Percentiles rank a stretch among this genome's conserved stretches.
These are phyloP conservation scores for Grammomys surdaster DNA, from an alignment of 2,113 vertebrate species.

Conservation along the genomic window DNA sequence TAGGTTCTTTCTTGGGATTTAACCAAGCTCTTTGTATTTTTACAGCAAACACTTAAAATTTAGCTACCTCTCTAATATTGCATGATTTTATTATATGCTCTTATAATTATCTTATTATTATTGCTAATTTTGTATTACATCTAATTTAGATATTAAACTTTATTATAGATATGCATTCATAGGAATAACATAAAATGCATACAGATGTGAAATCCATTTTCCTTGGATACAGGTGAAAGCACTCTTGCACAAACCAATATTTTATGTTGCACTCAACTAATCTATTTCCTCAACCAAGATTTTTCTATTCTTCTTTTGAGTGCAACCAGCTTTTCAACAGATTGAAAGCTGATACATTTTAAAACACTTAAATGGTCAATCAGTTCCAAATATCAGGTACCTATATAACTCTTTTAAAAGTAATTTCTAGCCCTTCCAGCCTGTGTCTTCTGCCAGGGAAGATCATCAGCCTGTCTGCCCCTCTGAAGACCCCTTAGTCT, in stretches of 20 bases:
- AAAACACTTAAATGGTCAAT: constrained; percentile 49
- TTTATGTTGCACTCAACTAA: background rate
- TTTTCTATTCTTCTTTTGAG: constrained; percentile 2
- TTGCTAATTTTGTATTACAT: background rate
- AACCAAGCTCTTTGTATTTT: background rate
- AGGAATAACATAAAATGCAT: background rate
- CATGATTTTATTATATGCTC: background rate
- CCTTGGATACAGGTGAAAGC: background rate
- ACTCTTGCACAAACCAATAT: background rate
- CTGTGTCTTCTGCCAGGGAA: too few relatives aligned
- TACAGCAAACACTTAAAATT: background rate
- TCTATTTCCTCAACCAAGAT: background rate
- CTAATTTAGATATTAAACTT: background rate
- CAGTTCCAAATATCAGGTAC: background rate
- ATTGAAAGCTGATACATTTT: constrained; percentile 15
- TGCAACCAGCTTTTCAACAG: background rate
- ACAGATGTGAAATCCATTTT: background rate
- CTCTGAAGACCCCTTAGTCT: too few relatives aligned
- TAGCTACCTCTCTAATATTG: background rate
- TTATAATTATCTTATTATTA: background rate
- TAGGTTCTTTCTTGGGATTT: background rate
- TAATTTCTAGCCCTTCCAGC: background rate
- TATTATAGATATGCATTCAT: background rate
- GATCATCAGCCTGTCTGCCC: too few relatives aligned
- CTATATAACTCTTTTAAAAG: constrained; percentile 28